Conservation (phyloP, 2,797 vertebrate species). For the Gymnodraco acuticeps region DNA sequence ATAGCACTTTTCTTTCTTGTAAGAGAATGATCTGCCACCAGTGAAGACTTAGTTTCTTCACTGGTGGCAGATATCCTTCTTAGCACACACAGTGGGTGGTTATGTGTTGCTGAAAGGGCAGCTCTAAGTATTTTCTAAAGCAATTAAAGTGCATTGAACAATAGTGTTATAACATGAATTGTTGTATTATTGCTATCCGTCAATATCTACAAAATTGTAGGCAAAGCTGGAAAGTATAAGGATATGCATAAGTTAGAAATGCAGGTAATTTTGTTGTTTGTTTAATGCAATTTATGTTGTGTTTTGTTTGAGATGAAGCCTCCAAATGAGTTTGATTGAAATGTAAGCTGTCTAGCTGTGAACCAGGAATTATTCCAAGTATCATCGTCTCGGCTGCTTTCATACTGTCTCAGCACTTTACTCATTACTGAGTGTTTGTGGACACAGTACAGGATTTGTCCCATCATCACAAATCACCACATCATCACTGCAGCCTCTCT, state of each 20-base stretch:
- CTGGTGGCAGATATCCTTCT: constrained; percentile 49
- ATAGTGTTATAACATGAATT: constrained; percentile 15
- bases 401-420: constrained; percentile 35
- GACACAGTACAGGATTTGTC: constrained; percentile 43
- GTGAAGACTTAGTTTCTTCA: constrained; percentile 32
- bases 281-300: background rate
- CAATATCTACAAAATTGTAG: background rate
- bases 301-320: constrained; percentile 1
- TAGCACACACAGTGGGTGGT: constrained; percentile 48
- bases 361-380: constrained; percentile 37
- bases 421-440: constrained; percentile 46
- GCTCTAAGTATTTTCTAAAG: constrained; percentile 42
- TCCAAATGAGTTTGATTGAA: constrained; percentile 27
- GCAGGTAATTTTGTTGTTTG: background rate
- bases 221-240: background rate
- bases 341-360: constrained; percentile 27
- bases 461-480: constrained; percentile 37
- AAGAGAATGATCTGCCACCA: constrained; percentile 28
- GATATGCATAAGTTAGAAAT: background rate
- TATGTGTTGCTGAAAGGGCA: constrained; percentile 40
- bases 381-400: constrained; percentile 36
- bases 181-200: background rate
- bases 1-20: constrained; percentile 51
- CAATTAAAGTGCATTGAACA: constrained; percentile 52
- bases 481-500: constrained; percentile 40